A percentile compares a stretch with the other conserved stretches of the same genome.
Conservation (phyloP, 2,888 invertebrate species). For the Cosmopolites sordidus region DNA sequence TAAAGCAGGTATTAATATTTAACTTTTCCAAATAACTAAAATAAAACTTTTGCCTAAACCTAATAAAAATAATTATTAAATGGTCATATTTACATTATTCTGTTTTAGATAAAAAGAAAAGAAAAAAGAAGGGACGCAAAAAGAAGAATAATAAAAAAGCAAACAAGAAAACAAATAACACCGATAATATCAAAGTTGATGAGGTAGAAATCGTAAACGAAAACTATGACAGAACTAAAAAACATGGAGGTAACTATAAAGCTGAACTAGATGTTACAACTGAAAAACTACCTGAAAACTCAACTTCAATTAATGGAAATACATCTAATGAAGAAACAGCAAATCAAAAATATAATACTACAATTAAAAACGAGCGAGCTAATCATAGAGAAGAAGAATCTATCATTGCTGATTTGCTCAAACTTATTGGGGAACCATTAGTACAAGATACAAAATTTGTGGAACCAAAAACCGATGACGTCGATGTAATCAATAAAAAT, state of each 20-base stretch:
- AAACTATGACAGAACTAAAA: conserved; percentile 30
- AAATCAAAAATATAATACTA: too few species aligned
- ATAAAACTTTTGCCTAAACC: too few species aligned
- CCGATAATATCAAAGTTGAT: background rate
- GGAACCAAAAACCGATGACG: background rate
- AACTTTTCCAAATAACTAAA: too few species aligned
- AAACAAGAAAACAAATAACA: background rate
- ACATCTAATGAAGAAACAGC: background rate
- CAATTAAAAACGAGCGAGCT: too few species aligned
- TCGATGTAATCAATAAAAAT: conserved; percentile 24
- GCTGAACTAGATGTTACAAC: conserved; percentile 1
- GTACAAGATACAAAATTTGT: background rate
- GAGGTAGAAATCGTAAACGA: conserved; percentile 30
- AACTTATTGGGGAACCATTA: background rate
- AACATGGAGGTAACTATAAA: conserved; percentile 36
- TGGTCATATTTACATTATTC: too few species aligned
- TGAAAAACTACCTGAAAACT: too few species aligned
- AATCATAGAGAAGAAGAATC: conserved; percentile 8
- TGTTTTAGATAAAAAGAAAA: too few species aligned
- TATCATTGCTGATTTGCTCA: background rate
- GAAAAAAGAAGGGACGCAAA: too few species aligned
- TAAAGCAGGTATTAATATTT: too few species aligned
- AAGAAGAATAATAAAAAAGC: conserved; percentile 6
- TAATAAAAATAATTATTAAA: too few species aligned
- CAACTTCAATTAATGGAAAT: too few species aligned